Evolutionary conservation across 2,113 vertebrate species (phyloP), one percentile per base, ranked within the genome.

Genomic region (Paramormyrops kingsleyae): DNA sequence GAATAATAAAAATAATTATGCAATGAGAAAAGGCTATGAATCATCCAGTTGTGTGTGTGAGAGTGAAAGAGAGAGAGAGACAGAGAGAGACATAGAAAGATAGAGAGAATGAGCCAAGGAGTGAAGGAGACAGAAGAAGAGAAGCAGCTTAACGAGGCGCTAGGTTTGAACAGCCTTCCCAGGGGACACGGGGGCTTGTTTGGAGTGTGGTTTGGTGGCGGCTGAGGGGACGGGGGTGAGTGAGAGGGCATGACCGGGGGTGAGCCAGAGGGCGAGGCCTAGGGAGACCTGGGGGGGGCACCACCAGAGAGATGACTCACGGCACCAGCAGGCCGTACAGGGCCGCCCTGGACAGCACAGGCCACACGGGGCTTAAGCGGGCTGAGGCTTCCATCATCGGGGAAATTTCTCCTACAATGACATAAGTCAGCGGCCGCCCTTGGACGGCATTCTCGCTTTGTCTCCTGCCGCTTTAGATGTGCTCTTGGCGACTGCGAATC

Each of bases 1-100:
- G 46, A 85, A 85, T 49, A 85, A 85, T 49, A 50, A 86, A 27
- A 86, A 86, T 86, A 86, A 86, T 86, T 86, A 86, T 86, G n/a
- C 83, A 47, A 86, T 50, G 47, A 86, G 83, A 49, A 86, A 86
- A 50, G 47, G 19, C 47, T 86, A 12, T 85, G 83, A 85, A 85
- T 27, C 44, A 27, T 86, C 83, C 83, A 86, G 47, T 50, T 49
- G 24, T 86, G 21, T 47, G 83, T 85, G n/a, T 77, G 24, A 12
- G 19, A 49, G 21, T 24, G 44, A 49, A 47, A n/a, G 21, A 10
- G 47, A n/a, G 83, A 50, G 44, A 49, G 44, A 49, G 44, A 24
- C 8, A 9, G 83, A 50, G 46, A 50, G 46, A 31, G 46, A 86
- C 9, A 47, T 2, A 49, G 83, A 49, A 46, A 85, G 44, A 49